These are phyloP conservation scores for Masticophis lateralis DNA, from an alignment of 2,797 vertebrate species.

Conservation along the genomic window DNA sequence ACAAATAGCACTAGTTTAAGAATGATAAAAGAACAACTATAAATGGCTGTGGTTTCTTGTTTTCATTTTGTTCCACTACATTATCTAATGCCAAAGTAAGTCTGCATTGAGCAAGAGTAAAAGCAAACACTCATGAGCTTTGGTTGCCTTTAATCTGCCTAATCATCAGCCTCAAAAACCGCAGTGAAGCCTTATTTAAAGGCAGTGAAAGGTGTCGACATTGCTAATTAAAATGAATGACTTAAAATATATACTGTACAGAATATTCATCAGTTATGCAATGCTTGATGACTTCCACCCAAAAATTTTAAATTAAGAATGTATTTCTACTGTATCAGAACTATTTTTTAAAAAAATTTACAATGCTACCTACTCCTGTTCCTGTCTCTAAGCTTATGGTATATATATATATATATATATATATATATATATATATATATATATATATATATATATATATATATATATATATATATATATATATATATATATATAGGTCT, in stretches of 20 bases:
- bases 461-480: too few species aligned
- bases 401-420: too few species aligned
- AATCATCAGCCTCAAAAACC: conserved; percentile 37
- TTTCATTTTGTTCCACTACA: neutral
- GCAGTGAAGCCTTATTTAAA: conserved; percentile 14
- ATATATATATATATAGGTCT: too few species aligned
- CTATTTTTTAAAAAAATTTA: neutral
- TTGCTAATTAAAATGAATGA: neutral
- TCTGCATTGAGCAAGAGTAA: conserved; percentile 22
- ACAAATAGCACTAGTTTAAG: neutral
- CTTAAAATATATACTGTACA: neutral
- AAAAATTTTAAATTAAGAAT: neutral
- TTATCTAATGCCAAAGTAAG: neutral
- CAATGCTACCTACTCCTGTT: neutral
- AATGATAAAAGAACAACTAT: neutral
- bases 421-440: too few species aligned
- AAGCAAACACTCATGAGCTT: conserved; percentile 26
- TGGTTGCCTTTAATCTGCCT: conserved; percentile 29
- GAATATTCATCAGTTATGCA: neutral
- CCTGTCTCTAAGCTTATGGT: neutral
- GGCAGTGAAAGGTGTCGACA: neutral
- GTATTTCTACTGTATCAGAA: neutral
- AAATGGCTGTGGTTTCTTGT: neutral
- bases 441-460: too few species aligned
- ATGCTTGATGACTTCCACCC: neutral